A percentile compares a stretch with the other conserved stretches of the same genome.
These are phyloP conservation scores for Macrostomum lignano DNA, from an alignment of 1,140 invertebrate genomes.

Conservation along the genomic window DNA sequence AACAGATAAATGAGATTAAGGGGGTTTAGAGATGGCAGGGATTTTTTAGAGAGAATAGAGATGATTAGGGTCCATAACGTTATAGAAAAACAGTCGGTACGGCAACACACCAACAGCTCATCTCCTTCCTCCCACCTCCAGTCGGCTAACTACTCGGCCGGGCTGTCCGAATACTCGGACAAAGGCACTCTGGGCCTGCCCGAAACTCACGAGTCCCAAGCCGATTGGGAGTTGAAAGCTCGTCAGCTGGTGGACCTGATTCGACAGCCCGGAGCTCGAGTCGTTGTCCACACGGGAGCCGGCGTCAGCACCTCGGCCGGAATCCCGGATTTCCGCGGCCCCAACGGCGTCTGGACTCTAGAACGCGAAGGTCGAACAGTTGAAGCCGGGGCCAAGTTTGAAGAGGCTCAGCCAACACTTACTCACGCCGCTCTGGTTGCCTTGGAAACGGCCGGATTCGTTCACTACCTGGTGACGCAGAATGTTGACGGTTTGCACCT, in stretches of 20 bases:
- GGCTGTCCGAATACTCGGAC: constrained; percentile 63
- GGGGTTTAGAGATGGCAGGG: too few species aligned
- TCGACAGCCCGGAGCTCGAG: constrained; percentile 42
- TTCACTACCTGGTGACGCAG: constrained; percentile 54
- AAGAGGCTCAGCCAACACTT: constrained; percentile 59
- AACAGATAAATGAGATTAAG: too few species aligned
- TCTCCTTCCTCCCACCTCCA: too few species aligned
- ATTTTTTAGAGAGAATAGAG: too few species aligned
- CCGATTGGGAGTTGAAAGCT: constrained; percentile 47
- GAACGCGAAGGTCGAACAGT: constrained; percentile 68
- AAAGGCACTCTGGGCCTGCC: constrained; percentile 64
- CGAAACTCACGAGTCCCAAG: constrained; percentile 44
- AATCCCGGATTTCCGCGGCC: constrained; percentile 74
- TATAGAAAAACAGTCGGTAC: too few species aligned
- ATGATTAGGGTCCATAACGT: too few species aligned
- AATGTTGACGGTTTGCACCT: constrained; percentile 91
- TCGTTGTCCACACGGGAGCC: constrained; percentile 75
- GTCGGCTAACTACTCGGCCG: constrained; percentile 80
- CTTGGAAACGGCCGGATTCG: constrained; percentile 36
- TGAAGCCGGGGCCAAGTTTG: constrained; percentile 48
- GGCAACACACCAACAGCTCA: too few species aligned
- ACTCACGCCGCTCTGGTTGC: constrained; percentile 70
- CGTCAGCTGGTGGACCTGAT: constrained; percentile 44
- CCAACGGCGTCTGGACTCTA: constrained; percentile 58
- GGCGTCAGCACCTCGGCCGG: constrained; percentile 85